phyloP scores from a whole-genome alignment of 2,888 invertebrate species.

The Apodemia duryi region DNA sequence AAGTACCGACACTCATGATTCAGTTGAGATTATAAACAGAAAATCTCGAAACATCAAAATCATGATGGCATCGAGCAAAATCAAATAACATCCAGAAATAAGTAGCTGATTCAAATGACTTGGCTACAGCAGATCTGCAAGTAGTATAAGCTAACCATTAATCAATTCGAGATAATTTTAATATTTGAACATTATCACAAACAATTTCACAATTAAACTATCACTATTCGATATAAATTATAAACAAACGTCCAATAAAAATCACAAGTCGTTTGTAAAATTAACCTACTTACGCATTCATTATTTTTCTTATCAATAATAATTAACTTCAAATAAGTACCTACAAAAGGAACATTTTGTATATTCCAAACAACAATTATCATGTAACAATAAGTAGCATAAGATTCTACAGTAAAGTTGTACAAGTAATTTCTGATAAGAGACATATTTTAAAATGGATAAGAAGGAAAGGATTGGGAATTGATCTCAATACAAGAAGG shows the following conservation, averaged over 20 bases:
- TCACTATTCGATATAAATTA: background rate
- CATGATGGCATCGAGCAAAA: background rate
- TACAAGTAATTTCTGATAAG: background rate
- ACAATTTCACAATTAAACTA: conserved; percentile 5
- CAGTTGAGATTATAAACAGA: background rate
- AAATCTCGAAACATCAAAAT: background rate
- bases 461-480: no score
- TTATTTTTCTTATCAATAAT: conserved; percentile 6
- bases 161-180: conserved; percentile 10
- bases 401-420: background rate
- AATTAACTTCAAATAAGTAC: conserved; percentile 3
- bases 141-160: background rate
- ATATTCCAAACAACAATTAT: background rate
- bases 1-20: background rate
- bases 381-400: background rate
- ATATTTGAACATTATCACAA: conserved; percentile 6
- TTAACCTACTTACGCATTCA: background rate
- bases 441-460: no score
- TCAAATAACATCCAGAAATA: background rate
- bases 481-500: no score
- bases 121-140: background rate
- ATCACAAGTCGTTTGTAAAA: background rate
- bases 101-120: background rate
- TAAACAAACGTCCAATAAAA: conserved; percentile 4
- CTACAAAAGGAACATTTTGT: background rate